phyloP scores from a whole-genome alignment of 2,888 invertebrate species.

The Hyposoter dolosus region DNA sequence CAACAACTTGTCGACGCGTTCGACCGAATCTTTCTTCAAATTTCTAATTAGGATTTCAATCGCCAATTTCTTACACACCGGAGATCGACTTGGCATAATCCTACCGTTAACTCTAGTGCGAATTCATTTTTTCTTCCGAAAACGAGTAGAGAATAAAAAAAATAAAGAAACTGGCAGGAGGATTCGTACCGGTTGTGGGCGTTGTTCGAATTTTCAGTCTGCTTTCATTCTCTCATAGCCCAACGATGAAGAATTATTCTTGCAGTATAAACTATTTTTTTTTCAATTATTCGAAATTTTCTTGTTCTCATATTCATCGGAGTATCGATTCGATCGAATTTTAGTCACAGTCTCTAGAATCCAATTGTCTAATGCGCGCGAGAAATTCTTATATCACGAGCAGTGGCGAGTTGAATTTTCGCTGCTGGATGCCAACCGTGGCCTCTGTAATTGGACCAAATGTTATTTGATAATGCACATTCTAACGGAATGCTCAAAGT shows the following conservation, averaged over 20 bases:
- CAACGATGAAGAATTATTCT: not conserved
- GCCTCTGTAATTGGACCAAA: slow-evolving; percentile 5
- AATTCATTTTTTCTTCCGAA: slow-evolving; percentile 10
- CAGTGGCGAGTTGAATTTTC: not conserved
- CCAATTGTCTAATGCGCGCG: not conserved
- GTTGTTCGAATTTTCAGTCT: not conserved
- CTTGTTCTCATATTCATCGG: not conserved
- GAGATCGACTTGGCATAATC: slow-evolving; percentile 9
- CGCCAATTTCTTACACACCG: slow-evolving; percentile 41
- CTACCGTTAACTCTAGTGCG: slow-evolving; percentile 2
- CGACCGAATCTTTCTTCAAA: slow-evolving; percentile 35
- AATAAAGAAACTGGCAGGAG: not conserved
- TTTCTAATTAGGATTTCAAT: slow-evolving; percentile 34
- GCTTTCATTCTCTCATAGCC: not conserved
- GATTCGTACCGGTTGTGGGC: not conserved
- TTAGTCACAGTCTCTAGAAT: not conserved
- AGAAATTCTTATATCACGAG: not conserved
- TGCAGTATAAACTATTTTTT: not conserved
- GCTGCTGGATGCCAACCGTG: not conserved
- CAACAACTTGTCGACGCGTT: not conserved
- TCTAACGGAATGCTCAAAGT: not conserved
- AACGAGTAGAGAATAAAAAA: slow-evolving; percentile 8
- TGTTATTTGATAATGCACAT: not conserved
- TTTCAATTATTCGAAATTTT: not conserved
- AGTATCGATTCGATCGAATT: not conserved